Percentiles rank a stretch among this genome's conserved stretches.
Conservation (phyloP, 2,797 vertebrate genomes). For the Tauraco hartlaubi region DNA sequence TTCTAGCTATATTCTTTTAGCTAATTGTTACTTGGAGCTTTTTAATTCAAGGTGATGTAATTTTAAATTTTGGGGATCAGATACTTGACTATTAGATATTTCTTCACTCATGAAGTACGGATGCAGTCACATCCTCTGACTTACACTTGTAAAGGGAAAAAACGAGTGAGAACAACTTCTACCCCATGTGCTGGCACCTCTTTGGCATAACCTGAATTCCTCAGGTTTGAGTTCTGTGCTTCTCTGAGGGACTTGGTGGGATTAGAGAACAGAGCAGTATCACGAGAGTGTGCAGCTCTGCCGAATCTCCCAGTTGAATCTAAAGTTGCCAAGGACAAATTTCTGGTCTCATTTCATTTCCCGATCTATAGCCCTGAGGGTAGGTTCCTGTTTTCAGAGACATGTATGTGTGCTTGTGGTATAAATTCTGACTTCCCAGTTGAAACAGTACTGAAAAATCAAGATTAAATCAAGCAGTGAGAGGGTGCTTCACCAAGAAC, state of each 20-base stretch:
- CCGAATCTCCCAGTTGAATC: neutral
- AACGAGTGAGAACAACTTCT: neutral
- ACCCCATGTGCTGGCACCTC: neutral
- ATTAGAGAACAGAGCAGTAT: neutral
- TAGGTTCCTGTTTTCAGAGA: neutral
- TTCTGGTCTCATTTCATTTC: neutral
- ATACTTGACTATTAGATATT: neutral
- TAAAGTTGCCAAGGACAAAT: neutral
- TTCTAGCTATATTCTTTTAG: neutral
- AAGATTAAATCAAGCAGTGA: neutral
- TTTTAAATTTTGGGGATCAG: neutral
- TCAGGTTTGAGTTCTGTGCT: neutral
- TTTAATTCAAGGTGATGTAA: neutral
- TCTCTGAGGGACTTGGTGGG: neutral
- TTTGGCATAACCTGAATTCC: neutral
- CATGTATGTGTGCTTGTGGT: accelerated
- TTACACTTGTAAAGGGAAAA: neutral
- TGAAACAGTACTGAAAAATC: neutral
- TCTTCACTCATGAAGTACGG: neutral
- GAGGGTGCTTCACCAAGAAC: neutral
- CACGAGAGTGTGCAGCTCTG: neutral
- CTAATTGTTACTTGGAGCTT: neutral
- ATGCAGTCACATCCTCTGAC: neutral
- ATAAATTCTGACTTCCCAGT: neutral
- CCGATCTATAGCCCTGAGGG: neutral